Percentiles rank a stretch among this genome's conserved stretches.
Evolutionary conservation across 2,888 invertebrate genomes (phyloP).

Genomic region (Cosmia trapezina): DNA sequence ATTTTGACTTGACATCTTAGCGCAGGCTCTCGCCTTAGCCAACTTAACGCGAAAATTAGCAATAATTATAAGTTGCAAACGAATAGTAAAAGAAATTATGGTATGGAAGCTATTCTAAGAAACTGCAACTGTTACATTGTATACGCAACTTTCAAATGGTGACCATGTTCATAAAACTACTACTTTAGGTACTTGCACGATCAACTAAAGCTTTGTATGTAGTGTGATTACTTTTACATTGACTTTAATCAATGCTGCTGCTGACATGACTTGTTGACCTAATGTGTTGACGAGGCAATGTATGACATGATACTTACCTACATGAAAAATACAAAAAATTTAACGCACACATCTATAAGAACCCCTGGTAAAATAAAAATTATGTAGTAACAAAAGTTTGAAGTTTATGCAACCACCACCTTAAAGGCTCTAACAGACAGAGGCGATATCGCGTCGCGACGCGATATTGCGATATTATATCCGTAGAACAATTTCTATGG

Average conservation of each 20-base stretch:
- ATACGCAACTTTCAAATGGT: conserved; percentile 27
- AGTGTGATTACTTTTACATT: conserved; percentile 50
- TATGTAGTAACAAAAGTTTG: neutral
- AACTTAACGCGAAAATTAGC: conserved; percentile 46
- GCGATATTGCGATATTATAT: too few species aligned
- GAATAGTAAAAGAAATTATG: conserved; percentile 38
- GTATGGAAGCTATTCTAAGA: conserved; percentile 24
- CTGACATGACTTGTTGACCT: conserved; percentile 28
- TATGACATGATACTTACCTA: neutral
- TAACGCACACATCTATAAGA: neutral
- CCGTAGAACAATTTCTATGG: too few species aligned
- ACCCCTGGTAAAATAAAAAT: neutral
- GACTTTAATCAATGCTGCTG: conserved; percentile 43
- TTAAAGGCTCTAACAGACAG: too few species aligned
- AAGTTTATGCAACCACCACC: neutral
- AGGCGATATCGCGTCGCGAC: too few species aligned
- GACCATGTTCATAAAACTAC: conserved; percentile 45
- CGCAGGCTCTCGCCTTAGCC: conserved; percentile 67
- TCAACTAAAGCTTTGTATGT: conserved; percentile 38
- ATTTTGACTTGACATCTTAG: conserved; percentile 78
- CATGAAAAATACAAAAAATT: conserved; percentile 3
- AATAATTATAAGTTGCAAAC: conserved; percentile 45
- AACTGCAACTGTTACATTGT: conserved; percentile 20
- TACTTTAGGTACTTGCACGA: conserved; percentile 30
- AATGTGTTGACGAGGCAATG: neutral